Conservation (phyloP, 2,797 vertebrate species). For the Craterocephalus amniculus region DNA sequence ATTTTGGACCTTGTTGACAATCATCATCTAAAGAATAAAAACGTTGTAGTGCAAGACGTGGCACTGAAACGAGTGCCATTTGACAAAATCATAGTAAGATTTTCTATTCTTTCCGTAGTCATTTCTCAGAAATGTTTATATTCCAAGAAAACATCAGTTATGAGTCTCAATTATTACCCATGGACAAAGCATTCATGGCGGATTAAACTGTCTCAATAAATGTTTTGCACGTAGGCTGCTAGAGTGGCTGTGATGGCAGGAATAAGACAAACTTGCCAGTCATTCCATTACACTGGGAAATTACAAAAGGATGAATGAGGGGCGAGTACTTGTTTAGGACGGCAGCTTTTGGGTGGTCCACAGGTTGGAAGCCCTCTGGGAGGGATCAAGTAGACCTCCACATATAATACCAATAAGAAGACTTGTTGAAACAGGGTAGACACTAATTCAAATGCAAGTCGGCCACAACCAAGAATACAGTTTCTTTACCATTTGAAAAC, state of each 20-base stretch:
- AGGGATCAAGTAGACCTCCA: constrained; percentile 74
- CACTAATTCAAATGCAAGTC: constrained; percentile 53
- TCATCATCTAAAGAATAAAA: constrained; percentile 24
- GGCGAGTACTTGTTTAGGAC: constrained; percentile 67
- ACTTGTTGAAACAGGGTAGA: constrained; percentile 70
- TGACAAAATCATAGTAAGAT: too few species aligned
- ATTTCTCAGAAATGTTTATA: not conserved
- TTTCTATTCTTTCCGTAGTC: too few species aligned
- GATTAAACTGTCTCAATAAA: constrained; percentile 48
- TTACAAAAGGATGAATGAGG: constrained; percentile 76
- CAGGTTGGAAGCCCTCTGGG: constrained; percentile 78
- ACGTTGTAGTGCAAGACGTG: constrained; percentile 10
- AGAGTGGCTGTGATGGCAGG: constrained; percentile 42
- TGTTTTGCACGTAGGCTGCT: constrained; percentile 26
- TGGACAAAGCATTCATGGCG: constrained; percentile 35
- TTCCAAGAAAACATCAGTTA: not conserved
- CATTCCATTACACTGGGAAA: constrained; percentile 69
- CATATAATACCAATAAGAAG: constrained; percentile 59
- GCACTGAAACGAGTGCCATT: constrained; percentile 1
- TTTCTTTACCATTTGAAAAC: constrained; percentile 34
- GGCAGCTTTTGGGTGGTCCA: constrained; percentile 79
- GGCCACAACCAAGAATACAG: constrained; percentile 36
- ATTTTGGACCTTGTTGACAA: constrained; percentile 36
- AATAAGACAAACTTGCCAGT: constrained; percentile 67
- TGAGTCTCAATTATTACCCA: constrained; percentile 17